phyloP scores from a whole-genome alignment of 2,797 vertebrate species.

The Mus minutoides region DNA sequence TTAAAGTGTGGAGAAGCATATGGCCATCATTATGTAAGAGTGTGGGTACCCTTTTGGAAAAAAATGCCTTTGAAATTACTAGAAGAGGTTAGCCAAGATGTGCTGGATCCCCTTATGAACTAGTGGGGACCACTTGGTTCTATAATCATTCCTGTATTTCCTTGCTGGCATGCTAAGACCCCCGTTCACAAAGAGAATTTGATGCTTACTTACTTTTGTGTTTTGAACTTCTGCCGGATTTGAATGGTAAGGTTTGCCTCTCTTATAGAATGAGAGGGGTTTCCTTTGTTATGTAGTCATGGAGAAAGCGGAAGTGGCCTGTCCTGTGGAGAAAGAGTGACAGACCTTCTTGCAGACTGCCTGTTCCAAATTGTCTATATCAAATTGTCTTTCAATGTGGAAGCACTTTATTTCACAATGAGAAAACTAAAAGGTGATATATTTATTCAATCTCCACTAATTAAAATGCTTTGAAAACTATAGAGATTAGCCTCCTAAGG shows the following conservation, averaged over 20 bases:
- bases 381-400: neutral
- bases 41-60: neutral
- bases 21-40: neutral
- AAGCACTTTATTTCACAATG: neutral
- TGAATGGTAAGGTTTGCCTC: neutral
- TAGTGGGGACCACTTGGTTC: neutral
- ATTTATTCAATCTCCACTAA: neutral
- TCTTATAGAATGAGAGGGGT: neutral
- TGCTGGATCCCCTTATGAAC: neutral
- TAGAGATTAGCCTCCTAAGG: neutral
- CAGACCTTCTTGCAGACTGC: fast-evolving
- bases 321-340: neutral
- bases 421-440: neutral
- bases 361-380: neutral
- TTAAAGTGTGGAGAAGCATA: neutral
- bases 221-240: neutral
- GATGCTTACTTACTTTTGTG: neutral
- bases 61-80: neutral
- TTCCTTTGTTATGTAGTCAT: neutral
- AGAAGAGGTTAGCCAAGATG: neutral
- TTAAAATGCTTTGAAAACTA: neutral
- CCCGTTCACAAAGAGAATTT: neutral
- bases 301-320: neutral
- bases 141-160: neutral
- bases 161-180: neutral